Evolutionary conservation across 2,113 vertebrate genomes (phyloP).

Genomic region (Neodontobutis hainanensis): DNA sequence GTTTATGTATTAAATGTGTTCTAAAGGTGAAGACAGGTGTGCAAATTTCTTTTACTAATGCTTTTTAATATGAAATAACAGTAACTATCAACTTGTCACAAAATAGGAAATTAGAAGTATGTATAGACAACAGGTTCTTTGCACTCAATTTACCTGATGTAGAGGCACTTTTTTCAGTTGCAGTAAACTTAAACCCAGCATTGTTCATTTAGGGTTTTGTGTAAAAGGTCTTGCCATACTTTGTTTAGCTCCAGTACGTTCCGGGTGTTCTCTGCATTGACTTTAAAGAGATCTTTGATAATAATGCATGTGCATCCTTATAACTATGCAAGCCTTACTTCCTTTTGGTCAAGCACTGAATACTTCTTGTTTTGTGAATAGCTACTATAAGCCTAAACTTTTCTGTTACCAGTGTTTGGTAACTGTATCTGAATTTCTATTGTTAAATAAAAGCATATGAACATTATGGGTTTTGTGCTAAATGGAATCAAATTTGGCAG

Average conservation of each 20-base stretch:
- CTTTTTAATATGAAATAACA: not conserved
- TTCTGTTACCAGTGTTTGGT: conserved; percentile 28
- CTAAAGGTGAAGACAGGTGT: not conserved
- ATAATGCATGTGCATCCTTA: conserved; percentile 55
- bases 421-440: conserved; percentile 66
- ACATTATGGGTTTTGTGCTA: conserved; percentile 9
- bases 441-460: conserved; percentile 76
- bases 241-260: conserved; percentile 20
- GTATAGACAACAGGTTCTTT: conserved; percentile 32
- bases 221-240: conserved; percentile 34
- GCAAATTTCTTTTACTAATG: not conserved
- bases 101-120: conserved; percentile 9
- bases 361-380: conserved; percentile 40
- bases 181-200: conserved; percentile 19
- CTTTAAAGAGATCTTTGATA: conserved; percentile 28
- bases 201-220: conserved; percentile 22
- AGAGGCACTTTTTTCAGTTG: conserved; percentile 1
- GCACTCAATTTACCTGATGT: conserved; percentile 32
- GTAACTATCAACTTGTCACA: not conserved
- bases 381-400: conserved; percentile 28
- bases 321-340: conserved; percentile 69
- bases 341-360: conserved; percentile 36
- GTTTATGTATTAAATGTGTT: conserved; percentile 32
- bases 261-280: conserved; percentile 27
- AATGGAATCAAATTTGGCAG: no score